Evolutionary conservation across 2,888 invertebrate species (phyloP), one percentile per base, ranked within the genome.

Genomic region (Chloromyia formosa): DNA sequence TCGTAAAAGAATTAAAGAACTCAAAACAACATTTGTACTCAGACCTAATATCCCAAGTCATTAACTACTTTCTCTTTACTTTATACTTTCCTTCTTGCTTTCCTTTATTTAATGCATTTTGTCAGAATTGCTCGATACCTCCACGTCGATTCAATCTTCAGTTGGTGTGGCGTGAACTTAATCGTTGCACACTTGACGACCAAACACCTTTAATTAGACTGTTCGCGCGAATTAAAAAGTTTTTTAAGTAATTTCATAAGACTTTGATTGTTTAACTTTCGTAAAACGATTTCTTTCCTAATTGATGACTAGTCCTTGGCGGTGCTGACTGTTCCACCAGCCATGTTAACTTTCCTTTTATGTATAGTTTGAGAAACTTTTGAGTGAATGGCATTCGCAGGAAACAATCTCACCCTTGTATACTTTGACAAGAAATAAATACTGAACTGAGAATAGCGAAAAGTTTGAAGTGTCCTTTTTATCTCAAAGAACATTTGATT

Each of bases 201-300:
- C n/a, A 56, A 71, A 58, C 56, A 71, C 71, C 71, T 71, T 71
- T 58, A 71, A 71, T 71, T 71, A 58, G 49, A 66, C 71, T 71
- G 71, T 58, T 71, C 56, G 35, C 58, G 56, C 35, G 71, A 56
- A 71, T 71, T 71, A 71, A 71, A 64, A 71, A 71, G 71, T 71
- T 71, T 71, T 69, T 71, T 71, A 58, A 56, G 71, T 56, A 5
- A 71, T 56, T 71, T 58, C 71, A 20, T 56, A 71, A 56, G 56
- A 71, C 69, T 69, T 69, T 71, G 58, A 71, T 71, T 71, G 71
- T 71, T 71, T 58, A 71, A 71, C 71, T 71, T 71, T 56, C 69
- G 69, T 23, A 40, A 71, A 71, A 58, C 71, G 56, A 58, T 71
- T 71, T 71, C 20, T 71, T 20, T 16, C 20, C 35, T 40, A 56